Conservation (phyloP, 1,140 invertebrate genomes). For the Pollicipes pollicipes region DNA sequence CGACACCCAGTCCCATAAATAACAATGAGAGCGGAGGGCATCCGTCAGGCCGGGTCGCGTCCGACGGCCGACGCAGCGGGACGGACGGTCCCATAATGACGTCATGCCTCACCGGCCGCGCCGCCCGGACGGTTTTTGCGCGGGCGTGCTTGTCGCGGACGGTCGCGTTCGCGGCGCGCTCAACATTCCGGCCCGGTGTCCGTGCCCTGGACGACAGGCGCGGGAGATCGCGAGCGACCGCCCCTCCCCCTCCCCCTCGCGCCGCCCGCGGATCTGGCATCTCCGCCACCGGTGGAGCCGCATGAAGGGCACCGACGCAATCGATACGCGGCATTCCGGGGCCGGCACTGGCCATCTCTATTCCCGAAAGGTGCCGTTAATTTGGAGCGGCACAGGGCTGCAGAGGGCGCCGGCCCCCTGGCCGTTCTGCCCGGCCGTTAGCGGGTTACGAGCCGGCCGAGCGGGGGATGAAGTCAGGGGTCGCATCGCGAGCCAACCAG, state of each 20-base stretch:
- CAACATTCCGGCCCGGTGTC: no score
- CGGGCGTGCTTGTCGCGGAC: no score
- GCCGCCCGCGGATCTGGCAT: no score
- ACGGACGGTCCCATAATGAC: neutral
- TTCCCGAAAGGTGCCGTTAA: neutral
- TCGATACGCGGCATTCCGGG: no score
- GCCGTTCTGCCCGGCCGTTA: neutral
- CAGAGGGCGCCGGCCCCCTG: no score
- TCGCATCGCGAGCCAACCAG: neutral
- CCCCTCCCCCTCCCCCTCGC: no score
- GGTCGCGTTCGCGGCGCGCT: no score
- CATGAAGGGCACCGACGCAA: neutral
- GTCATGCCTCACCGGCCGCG: neutral
- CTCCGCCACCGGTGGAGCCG: neutral
- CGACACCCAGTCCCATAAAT: neutral
- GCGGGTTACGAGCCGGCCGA: neutral
- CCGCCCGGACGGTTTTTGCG: neutral
- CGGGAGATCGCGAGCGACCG: no score
- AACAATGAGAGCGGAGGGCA: slow-evolving; percentile 1
- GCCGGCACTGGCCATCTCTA: no score
- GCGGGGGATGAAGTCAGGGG: neutral
- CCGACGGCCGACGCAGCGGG: neutral
- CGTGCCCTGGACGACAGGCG: no score
- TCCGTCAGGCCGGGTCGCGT: neutral
- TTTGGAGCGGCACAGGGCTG: neutral